Base-by-base conservation (phyloP, 2,797 vertebrate genomes). In the Novumbra hubbsi region DNA sequence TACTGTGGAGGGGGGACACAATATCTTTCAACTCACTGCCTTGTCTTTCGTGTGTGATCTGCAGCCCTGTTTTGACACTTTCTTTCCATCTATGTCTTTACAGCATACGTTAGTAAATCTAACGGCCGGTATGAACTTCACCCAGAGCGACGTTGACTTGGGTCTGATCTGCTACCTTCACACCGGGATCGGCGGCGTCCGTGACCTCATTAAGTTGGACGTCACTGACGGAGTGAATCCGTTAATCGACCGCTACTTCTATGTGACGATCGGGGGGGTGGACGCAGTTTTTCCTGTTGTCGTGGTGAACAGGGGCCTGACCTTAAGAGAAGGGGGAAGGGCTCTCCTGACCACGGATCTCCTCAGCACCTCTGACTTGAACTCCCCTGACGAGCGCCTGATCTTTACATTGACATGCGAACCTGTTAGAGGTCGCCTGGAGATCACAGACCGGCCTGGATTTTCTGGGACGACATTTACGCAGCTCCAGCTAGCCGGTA, bases 81-180 rank as follows among this genome's bases (percentile, higher is more conserved):
- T 71, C 62, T 63, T 9, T 49, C 1, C 19, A 12, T 16, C 30
- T 6, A 17, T 52, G 4, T 16, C 17, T 52, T 52, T 17, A n/a
- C 49, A 17, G 5, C 5, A 15, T n/a, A 16, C 1, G 5, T 45
- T 72, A 21, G 38, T 45, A 28, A 38, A 28, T 30, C 24, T 62
- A 15, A 62, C 57, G 9, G 21, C 27, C 8, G n/a, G 79, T 48
- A 81, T 89, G 88, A 93, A 93, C 78, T 93, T 94, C 76, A 94
- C 93, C 60, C 92, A 93, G 74, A 85, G 88, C 77, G 92, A 93
- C 55, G 84, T 93, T 77, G 92, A 93, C 82, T 88, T 84, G 55
- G 85, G 86, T 27, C 80, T 90, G 70, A 90, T 93, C 74, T 45
- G 50, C 65, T 94, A 90, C 19, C 24, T 84, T 71, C 93, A 94